These are phyloP conservation scores for Drosophila parabipectinata DNA, from an alignment of 1,140 invertebrate species.

Conservation along the genomic window DNA sequence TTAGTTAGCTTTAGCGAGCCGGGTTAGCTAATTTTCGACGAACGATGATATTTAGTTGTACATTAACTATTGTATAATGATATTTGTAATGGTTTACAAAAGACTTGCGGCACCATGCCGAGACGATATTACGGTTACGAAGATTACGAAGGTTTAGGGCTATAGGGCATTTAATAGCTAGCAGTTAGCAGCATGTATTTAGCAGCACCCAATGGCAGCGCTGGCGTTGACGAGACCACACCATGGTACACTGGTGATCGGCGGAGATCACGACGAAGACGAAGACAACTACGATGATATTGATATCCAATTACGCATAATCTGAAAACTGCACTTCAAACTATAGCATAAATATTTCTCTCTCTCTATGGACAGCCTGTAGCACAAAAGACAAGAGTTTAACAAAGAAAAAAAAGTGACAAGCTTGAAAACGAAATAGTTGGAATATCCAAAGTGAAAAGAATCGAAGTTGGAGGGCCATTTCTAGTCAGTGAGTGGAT, in stretches of 20 bases:
- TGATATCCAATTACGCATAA: constrained; percentile 72
- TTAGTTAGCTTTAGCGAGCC: constrained; percentile 65
- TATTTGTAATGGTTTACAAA: constrained; percentile 78
- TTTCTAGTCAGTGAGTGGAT: constrained; percentile 51
- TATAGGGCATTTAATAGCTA: constrained; percentile 50
- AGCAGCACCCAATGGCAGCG: constrained; percentile 75
- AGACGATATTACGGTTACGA: constrained; percentile 53
- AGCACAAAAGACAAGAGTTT: constrained; percentile 27
- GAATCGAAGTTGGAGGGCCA: constrained; percentile 13
- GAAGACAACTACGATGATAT: constrained; percentile 19
- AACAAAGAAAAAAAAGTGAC: neutral
- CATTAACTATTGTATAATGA: constrained; percentile 49
- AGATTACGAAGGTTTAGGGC: constrained; percentile 14
- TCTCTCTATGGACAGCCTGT: constrained; percentile 19
- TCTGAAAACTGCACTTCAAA: constrained; percentile 58
- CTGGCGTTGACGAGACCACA: constrained; percentile 68
- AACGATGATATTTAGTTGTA: constrained; percentile 62
- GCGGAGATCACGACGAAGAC: neutral
- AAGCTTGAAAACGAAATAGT: neutral
- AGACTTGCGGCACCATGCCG: constrained; percentile 71
- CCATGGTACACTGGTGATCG: constrained; percentile 14
- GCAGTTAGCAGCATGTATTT: constrained; percentile 46
- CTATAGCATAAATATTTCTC: constrained; percentile 67
- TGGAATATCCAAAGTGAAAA: neutral
- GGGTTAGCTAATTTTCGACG: constrained; percentile 69